phyloP scores from a whole-genome alignment of 2,797 vertebrate genomes.

The Cercopithecus diana region DNA sequence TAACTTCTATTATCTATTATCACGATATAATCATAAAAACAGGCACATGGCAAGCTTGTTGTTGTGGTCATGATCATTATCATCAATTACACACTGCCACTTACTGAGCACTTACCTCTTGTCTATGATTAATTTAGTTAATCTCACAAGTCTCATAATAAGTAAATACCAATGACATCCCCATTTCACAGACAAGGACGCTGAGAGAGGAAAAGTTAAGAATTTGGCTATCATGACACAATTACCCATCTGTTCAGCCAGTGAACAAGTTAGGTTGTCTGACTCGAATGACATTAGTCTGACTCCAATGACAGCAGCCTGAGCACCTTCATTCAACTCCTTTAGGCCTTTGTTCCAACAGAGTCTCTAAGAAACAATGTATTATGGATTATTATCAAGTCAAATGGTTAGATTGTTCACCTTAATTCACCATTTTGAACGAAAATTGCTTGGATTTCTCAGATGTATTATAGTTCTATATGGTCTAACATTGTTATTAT shows the following conservation, averaged over 20 bases:
- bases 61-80: not conserved
- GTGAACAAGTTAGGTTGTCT: not conserved
- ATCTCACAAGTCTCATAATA: not conserved
- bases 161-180: not conserved
- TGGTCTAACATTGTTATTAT: not conserved
- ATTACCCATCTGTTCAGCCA: not conserved
- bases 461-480: not conserved
- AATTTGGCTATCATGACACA: not conserved
- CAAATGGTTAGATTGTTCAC: not conserved
- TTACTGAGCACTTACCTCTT: not conserved
- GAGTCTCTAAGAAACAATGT: not conserved
- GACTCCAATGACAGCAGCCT: not conserved
- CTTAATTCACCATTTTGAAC: not conserved
- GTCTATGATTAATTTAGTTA: not conserved
- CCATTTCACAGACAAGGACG: not conserved
- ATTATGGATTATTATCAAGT: not conserved
- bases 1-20: not conserved
- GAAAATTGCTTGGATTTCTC: not conserved
- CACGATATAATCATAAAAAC: not conserved
- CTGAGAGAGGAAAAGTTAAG: not conserved
- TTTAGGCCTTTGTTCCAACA: not conserved
- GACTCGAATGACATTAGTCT: not conserved
- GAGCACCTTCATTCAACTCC: not conserved
- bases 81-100: not conserved
- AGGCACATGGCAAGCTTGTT: not conserved